A percentile compares a stretch with the other conserved stretches of the same genome.
phyloP scores from a whole-genome alignment of 1,140 invertebrate species.

The Zaprionus camerounensis region DNA sequence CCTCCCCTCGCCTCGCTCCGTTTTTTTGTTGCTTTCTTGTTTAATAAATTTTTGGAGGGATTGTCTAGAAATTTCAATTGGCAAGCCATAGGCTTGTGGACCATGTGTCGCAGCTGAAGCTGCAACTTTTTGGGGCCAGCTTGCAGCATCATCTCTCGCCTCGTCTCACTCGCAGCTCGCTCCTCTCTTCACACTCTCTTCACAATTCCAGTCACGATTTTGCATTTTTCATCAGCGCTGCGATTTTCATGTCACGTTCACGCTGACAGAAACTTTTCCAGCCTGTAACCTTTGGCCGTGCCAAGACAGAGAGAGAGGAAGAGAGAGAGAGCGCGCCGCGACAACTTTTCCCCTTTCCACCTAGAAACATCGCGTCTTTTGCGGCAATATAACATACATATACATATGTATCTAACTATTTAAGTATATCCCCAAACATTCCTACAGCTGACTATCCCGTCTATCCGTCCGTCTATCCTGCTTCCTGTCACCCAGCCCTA shows the following conservation, averaged over 20 bases:
- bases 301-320: slow-evolving; percentile 9
- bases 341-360: slow-evolving; percentile 26
- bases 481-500: slow-evolving; percentile 17
- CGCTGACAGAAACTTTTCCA: slow-evolving; percentile 58
- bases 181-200: neutral
- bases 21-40: slow-evolving; percentile 11
- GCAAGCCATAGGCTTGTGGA: slow-evolving; percentile 34
- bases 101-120: slow-evolving; percentile 44
- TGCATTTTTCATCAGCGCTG: slow-evolving; percentile 66
- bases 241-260: slow-evolving; percentile 66
- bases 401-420: neutral
- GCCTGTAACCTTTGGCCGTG: slow-evolving; percentile 45
- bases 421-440: neutral
- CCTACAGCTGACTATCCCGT: neutral
- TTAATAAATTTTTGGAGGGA: neutral
- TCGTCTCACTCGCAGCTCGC: neutral
- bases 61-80: slow-evolving; percentile 39
- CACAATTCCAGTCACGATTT: slow-evolving; percentile 62
- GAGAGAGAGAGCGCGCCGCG: slow-evolving; percentile 11
- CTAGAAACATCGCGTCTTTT: slow-evolving; percentile 39
- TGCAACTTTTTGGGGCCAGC: slow-evolving; percentile 29
- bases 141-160: slow-evolving; percentile 9
- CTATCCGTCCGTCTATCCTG: neutral
- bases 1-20: neutral
- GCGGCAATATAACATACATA: slow-evolving; percentile 25